phyloP scores from a whole-genome alignment of 2,113 vertebrate genomes.

The Himantopus leucocephalus region DNA sequence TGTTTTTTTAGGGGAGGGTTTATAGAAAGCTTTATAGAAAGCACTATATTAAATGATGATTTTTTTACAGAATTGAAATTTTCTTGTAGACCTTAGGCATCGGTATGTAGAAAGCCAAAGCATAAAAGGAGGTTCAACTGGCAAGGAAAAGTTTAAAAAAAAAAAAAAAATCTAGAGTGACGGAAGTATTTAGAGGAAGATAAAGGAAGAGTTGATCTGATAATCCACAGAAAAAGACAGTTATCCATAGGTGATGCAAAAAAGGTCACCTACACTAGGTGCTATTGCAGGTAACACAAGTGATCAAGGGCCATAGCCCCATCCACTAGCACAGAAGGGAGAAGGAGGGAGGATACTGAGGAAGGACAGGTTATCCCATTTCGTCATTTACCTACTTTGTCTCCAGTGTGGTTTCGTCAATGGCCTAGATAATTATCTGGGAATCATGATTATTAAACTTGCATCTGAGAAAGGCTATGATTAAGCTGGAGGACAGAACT shows the following conservation, averaged over 20 bases:
- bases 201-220: background rate
- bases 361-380: background rate
- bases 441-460: background rate
- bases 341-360: background rate
- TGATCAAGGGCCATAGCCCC: background rate
- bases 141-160: background rate
- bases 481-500: background rate
- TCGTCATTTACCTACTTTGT: background rate
- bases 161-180: background rate
- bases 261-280: background rate
- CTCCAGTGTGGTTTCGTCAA: background rate
- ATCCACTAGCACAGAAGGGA: background rate
- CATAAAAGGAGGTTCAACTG: background rate
- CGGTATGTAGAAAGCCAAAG: background rate
- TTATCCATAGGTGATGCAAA: background rate
- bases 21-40: background rate
- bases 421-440: background rate
- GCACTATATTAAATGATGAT: background rate
- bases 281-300: background rate
- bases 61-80: background rate
- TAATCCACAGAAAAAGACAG: slow-evolving; percentile 2
- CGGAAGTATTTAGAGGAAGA: background rate
- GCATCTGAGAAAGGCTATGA: background rate
- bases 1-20: background rate
- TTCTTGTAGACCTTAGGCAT: background rate